Percentiles rank a stretch among this genome's conserved stretches.
Conservation (phyloP, 2,888 invertebrate genomes). For the Melipona beecheii region DNA sequence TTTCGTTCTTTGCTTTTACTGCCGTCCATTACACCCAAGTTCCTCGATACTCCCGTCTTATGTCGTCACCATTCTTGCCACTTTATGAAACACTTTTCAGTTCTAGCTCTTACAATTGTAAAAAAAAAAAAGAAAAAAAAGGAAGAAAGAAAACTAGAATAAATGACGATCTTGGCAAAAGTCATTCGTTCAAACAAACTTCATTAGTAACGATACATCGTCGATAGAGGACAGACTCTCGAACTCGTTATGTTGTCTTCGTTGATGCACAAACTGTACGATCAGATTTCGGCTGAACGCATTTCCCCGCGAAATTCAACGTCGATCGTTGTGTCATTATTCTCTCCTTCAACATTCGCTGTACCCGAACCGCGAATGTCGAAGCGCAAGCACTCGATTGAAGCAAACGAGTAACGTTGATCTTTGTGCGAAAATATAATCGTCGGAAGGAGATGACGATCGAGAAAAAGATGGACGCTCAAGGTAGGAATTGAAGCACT, state of each 20-base stretch:
- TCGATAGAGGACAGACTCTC: background rate
- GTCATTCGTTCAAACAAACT: background rate
- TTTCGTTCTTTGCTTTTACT: slow-evolving; percentile 71
- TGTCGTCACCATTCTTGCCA: background rate
- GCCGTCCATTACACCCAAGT: background rate
- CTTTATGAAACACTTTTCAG: background rate
- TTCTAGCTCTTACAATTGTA: background rate
- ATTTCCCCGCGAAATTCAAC: background rate
- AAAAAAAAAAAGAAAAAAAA: too few species aligned
- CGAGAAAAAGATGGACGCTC: background rate
- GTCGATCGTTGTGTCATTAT: slow-evolving; percentile 11
- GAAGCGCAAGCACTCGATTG: slow-evolving; percentile 21
- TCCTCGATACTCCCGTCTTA: background rate
- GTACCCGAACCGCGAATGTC: background rate
- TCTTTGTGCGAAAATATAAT: background rate
- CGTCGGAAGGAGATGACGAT: background rate
- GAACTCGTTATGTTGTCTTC: background rate
- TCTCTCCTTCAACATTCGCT: slow-evolving; percentile 8
- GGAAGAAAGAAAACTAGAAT: too few species aligned
- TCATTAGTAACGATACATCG: background rate
- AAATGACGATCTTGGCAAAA: background rate
- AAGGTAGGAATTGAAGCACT: slow-evolving; percentile 21
- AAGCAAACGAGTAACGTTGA: background rate
- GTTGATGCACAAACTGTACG: background rate
- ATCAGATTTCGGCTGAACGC: slow-evolving; percentile 18